Conservation (phyloP, 2,113 vertebrate species). For the Salvelinus alpinus region DNA sequence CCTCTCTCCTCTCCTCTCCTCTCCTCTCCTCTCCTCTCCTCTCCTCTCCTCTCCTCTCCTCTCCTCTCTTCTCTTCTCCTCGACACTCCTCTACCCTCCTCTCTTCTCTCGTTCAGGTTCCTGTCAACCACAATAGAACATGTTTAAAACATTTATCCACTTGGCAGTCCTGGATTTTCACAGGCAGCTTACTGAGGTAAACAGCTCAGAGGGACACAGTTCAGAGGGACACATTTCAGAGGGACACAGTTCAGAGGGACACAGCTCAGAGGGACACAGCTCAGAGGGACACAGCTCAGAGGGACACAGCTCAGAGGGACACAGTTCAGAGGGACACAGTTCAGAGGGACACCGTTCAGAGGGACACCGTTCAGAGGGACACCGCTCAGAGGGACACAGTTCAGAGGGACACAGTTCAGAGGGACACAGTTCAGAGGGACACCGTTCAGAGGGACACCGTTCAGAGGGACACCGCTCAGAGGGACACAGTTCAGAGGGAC, state of each 20-base stretch:
- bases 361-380: slow-evolving; percentile 46
- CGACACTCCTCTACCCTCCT: too few relatives aligned
- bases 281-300: slow-evolving; percentile 47
- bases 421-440: slow-evolving; percentile 47
- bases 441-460: slow-evolving; percentile 47
- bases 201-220: slow-evolving; percentile 47
- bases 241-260: slow-evolving; percentile 47
- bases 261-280: slow-evolving; percentile 47
- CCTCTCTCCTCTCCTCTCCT: too few relatives aligned
- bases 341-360: slow-evolving; percentile 47
- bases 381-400: slow-evolving; percentile 47
- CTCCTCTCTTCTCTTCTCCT: too few relatives aligned
- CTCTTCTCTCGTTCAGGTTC: not conserved
- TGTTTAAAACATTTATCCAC: slow-evolving; percentile 29
- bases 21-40: too few relatives aligned
- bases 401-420: slow-evolving; percentile 48
- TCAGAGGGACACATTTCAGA: slow-evolving; percentile 47
- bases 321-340: slow-evolving; percentile 47
- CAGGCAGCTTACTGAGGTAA: slow-evolving; percentile 37
- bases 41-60: too few relatives aligned
- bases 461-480: slow-evolving; percentile 47
- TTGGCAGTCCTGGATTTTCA: slow-evolving; percentile 39
- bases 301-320: slow-evolving; percentile 46
- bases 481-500: slow-evolving; percentile 47
- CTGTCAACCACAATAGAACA: slow-evolving; percentile 5